A percentile compares a stretch with the other conserved stretches of the same genome.
Conservation (phyloP, 2,888 invertebrate species). For the Lasioglossum lativentre region DNA sequence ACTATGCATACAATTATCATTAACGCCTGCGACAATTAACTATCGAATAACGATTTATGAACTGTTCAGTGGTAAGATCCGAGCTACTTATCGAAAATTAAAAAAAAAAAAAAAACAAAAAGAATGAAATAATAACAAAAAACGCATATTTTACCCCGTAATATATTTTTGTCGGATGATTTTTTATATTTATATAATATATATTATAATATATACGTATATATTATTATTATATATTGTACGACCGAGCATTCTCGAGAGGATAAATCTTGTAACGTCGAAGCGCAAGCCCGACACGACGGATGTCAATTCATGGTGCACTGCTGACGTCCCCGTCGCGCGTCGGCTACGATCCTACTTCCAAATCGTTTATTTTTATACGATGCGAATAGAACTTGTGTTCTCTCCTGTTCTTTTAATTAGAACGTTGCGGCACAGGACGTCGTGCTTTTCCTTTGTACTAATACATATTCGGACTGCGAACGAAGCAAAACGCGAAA, state of each 20-base stretch:
- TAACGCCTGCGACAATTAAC: slow-evolving; percentile 62
- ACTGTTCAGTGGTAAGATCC: slow-evolving; percentile 54
- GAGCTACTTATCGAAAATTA: slow-evolving; percentile 63
- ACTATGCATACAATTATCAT: slow-evolving; percentile 69
- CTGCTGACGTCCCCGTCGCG: slow-evolving; percentile 56
- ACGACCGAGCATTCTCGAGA: slow-evolving; percentile 55
- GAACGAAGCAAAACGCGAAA: slow-evolving; percentile 17
- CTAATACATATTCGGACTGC: slow-evolving; percentile 63
- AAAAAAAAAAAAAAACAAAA: neutral
- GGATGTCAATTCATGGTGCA: slow-evolving; percentile 57
- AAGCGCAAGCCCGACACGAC: slow-evolving; percentile 50
- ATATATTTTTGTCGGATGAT: slow-evolving; percentile 72
- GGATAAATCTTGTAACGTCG: slow-evolving; percentile 58
- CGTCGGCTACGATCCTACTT: slow-evolving; percentile 69
- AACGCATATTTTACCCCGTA: slow-evolving; percentile 71
- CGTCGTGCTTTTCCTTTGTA: slow-evolving; percentile 70
- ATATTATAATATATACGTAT: slow-evolving; percentile 32
- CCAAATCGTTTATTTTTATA: slow-evolving; percentile 81
- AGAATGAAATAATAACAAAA: slow-evolving; percentile 13
- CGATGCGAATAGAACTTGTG: slow-evolving; percentile 74
- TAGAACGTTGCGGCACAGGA: slow-evolving; percentile 68
- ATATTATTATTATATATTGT: slow-evolving; percentile 51
- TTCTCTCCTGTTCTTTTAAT: slow-evolving; percentile 68
- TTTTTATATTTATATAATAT: slow-evolving; percentile 72
- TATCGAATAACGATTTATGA: slow-evolving; percentile 53